phyloP scores from a whole-genome alignment of 2,797 vertebrate genomes.

The Allobates femoralis region DNA sequence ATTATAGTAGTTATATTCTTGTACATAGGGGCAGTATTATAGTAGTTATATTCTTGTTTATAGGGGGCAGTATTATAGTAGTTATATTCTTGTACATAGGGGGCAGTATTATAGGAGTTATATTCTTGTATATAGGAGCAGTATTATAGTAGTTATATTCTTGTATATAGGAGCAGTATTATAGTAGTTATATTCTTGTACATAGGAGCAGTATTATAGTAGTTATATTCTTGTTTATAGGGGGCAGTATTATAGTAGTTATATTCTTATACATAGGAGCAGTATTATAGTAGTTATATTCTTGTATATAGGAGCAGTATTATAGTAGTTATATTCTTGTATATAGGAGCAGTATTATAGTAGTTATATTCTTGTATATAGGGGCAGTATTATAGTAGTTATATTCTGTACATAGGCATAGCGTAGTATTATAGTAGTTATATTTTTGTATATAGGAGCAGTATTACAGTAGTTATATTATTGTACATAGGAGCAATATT shows the following conservation, averaged over 20 bases:
- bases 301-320: not conserved
- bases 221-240: not conserved
- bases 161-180: not conserved
- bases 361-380: not conserved
- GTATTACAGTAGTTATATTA: conserved; percentile 4
- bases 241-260: not conserved
- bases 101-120: conserved; percentile 13
- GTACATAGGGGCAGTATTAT: too few relatives aligned
- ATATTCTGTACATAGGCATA: too few relatives aligned
- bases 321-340: conserved; percentile 7
- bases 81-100: conserved; percentile 7
- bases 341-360: not conserved
- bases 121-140: not conserved
- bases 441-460: conserved; percentile 6
- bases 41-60: too few relatives aligned
- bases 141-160: conserved; percentile 17
- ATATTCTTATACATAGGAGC: too few relatives aligned
- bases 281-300: conserved; percentile 7
- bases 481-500: not conserved
- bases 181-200: conserved; percentile 2
- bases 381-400: conserved; percentile 2
- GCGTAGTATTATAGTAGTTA: not conserved
- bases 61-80: conserved; percentile 1
- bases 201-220: not conserved
- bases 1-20: conserved; percentile 11